Conservation (phyloP, 1,140 invertebrate genomes). For the Lethocerus indicus region DNA sequence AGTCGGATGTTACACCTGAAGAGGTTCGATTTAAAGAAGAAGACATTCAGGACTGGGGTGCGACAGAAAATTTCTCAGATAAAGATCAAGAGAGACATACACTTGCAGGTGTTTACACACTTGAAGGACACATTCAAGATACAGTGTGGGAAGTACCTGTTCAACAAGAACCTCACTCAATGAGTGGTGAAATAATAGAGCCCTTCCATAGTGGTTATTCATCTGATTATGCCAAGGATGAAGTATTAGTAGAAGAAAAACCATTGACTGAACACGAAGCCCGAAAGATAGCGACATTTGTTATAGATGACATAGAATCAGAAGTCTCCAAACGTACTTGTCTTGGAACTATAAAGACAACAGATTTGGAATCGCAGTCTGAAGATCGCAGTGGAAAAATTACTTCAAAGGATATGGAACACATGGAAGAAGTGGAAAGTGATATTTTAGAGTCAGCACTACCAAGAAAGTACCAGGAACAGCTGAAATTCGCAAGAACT, state of each 20-base stretch:
- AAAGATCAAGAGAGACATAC: slow-evolving; percentile 4
- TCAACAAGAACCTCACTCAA: slow-evolving; percentile 26
- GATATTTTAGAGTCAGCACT: background rate
- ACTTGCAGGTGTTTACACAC: slow-evolving; percentile 27
- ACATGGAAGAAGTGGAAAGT: background rate
- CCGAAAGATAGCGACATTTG: slow-evolving; percentile 26
- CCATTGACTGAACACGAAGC: slow-evolving; percentile 23
- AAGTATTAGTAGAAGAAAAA: slow-evolving; percentile 10
- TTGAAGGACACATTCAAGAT: slow-evolving; percentile 36
- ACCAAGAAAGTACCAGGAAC: too few species aligned
- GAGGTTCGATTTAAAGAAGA: slow-evolving; percentile 22
- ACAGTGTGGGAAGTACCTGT: slow-evolving; percentile 44
- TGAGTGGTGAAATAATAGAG: slow-evolving; percentile 16
- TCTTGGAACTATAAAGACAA: too few species aligned
- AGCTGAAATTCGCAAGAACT: slow-evolving; percentile 22
- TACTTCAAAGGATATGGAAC: background rate
- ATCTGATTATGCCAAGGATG: slow-evolving; percentile 13
- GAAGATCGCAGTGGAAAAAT: slow-evolving; percentile 18
- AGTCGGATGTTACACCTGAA: slow-evolving; percentile 32
- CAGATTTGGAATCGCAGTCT: too few species aligned
- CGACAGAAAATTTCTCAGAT: slow-evolving; percentile 1
- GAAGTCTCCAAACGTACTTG: slow-evolving; percentile 30
- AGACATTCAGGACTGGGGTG: slow-evolving; percentile 18
- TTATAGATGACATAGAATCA: slow-evolving; percentile 33
- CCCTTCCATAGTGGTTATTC: background rate